Base-by-base conservation (phyloP, 2,797 vertebrate species). In the Sparus aurata region DNA sequence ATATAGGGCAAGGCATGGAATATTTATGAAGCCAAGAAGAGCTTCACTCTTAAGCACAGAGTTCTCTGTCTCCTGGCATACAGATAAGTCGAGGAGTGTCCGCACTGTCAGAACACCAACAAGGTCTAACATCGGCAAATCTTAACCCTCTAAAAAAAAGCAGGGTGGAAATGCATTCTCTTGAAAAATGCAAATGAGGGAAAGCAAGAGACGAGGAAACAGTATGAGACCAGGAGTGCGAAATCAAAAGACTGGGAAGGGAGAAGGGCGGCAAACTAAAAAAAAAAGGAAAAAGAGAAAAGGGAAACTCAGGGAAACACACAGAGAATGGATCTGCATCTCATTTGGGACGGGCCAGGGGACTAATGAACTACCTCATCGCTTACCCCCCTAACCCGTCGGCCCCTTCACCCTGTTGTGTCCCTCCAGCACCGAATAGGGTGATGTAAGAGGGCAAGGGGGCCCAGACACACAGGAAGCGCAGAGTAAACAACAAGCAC, bases 361-460 rank as follows among this genome's bases (percentile, higher is more conserved):
- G 83, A 85, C 87, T 91, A 94, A 93, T 93, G 86, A 93, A 94
- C 92, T 81, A 95, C 93, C 94, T 95, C 95, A 95, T 91, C 86
- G 84, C 77, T 87, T 83, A 82, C 82, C 77, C 84, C 75, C 72
- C 82, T 38, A 79, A 54, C 85, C 89, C 80, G 77, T 77, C 68
- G 27, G 27, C 81, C 77, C 85, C 75, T 84, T 80, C 85, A 81
- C 86, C 84, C 91, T 55, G 85, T 85, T 85, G 74, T 90, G 85
- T 89, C 88, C 83, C 84, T 83, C 45, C 45, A 79, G 74, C 88
- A 79, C 74, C 80, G 43, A 93, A 94, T 88, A 90, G 92, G 91
- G 84, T 94, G 93, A 94, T 85, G 94, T 93, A 93, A 94, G 92
- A 86, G 91, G 82, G 74, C 77, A 85, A 86, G 62, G 93, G 82